Evolutionary conservation across 2,113 vertebrate genomes (phyloP).

Genomic region (Irena cyanogastra): DNA sequence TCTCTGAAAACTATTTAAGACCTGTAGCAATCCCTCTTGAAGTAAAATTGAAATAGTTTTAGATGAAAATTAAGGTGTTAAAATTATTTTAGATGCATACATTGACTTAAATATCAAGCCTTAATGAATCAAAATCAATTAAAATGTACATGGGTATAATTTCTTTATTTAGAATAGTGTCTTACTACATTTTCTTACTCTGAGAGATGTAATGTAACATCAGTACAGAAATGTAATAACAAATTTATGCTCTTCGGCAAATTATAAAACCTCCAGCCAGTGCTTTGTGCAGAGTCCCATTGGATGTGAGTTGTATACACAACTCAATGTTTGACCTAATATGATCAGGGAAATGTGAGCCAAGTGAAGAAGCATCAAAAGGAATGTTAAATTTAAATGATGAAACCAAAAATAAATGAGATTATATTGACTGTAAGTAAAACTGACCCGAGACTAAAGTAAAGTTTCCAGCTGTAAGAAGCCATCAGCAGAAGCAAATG

Average conservation of each 20-base stretch:
- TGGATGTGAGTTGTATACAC: too few relatives aligned
- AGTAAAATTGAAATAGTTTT: not conserved
- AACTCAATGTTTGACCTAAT: too few relatives aligned
- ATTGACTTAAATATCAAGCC: not conserved
- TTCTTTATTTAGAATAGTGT: not conserved
- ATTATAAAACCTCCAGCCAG: not conserved
- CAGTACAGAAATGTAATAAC: not conserved
- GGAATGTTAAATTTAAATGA: not conserved
- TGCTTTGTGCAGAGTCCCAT: not conserved
- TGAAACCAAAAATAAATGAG: not conserved
- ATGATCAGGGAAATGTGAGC: not conserved
- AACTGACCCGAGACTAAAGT: not conserved
- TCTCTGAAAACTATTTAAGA: not conserved
- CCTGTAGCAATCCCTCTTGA: not conserved
- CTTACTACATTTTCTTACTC: not conserved
- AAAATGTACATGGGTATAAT: not conserved
- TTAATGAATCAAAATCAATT: not conserved
- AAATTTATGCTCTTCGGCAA: not conserved
- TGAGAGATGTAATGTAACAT: not conserved
- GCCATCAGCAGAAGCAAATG: not conserved
- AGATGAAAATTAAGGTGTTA: not conserved
- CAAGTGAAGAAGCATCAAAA: not conserved
- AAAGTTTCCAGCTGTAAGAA: not conserved
- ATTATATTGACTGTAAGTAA: not conserved
- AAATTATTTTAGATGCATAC: not conserved